Conservation (phyloP, 2,113 vertebrate genomes). For the Hyperopisus bebe region DNA sequence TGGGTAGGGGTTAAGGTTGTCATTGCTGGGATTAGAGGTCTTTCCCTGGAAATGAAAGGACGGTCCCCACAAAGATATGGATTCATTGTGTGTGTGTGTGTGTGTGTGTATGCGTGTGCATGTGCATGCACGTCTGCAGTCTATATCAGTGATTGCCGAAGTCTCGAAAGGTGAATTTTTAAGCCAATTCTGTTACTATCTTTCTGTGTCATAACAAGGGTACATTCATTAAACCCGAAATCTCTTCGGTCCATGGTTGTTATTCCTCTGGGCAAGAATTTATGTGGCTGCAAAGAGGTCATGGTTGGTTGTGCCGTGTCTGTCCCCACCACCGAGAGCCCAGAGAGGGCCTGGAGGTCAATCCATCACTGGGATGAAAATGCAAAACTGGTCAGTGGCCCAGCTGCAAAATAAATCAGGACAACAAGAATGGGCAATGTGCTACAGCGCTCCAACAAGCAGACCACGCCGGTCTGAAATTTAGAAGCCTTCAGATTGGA, state of each 20-base stretch:
- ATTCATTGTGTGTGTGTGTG: background rate
- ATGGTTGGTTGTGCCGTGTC: background rate
- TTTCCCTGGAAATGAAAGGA: background rate
- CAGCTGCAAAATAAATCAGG: constrained; percentile 8
- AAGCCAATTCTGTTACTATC: background rate
- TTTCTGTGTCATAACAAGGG: background rate
- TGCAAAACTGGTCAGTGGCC: background rate
- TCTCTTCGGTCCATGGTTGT: background rate
- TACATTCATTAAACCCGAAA: background rate
- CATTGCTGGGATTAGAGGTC: background rate
- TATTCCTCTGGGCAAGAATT: constrained; percentile 12
- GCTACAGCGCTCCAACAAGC: background rate
- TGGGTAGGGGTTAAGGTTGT: background rate
- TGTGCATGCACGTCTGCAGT: background rate
- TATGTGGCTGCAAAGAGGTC: constrained; percentile 13
- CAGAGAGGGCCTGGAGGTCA: background rate
- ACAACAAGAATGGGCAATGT: background rate
- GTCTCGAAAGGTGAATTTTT: constrained; percentile 3
- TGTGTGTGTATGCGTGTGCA: background rate
- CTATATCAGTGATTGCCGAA: background rate
- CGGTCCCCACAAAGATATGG: background rate
- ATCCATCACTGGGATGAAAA: constrained; percentile 18
- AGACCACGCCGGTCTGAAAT: background rate
- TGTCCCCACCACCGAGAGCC: background rate
- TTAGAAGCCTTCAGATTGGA: background rate